phyloP scores from a whole-genome alignment of 2,888 invertebrate species.

The Eristalis arbustorum region DNA sequence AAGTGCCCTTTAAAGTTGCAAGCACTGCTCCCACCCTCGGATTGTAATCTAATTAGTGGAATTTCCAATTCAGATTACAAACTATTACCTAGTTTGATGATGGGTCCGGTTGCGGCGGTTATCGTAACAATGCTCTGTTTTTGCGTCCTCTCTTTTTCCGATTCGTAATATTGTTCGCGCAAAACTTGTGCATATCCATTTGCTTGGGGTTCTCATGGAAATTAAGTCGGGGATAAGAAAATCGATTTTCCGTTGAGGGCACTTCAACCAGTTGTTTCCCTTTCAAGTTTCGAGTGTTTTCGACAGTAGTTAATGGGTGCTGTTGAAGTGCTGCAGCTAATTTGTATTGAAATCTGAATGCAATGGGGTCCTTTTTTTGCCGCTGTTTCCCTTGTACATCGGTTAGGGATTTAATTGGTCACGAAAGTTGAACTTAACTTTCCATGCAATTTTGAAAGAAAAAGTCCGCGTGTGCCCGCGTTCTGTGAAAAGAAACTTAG shows the following conservation, averaged over 20 bases:
- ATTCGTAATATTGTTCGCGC: constrained; percentile 13
- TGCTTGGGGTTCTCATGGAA: constrained; percentile 37
- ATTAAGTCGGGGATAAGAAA: constrained; percentile 46
- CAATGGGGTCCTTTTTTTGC: too few species aligned
- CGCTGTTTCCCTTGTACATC: too few species aligned
- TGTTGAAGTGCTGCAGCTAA: background rate
- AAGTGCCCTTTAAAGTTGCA: constrained; percentile 49
- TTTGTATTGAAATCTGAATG: too few species aligned
- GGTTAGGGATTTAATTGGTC: too few species aligned
- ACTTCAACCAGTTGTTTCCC: background rate
- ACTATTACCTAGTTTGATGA: constrained; percentile 55
- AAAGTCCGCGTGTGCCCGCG: too few species aligned
- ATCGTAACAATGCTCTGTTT: constrained; percentile 39
- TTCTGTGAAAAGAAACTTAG: too few species aligned
- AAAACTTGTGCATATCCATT: constrained; percentile 36
- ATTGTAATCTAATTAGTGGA: constrained; percentile 65
- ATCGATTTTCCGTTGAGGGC: constrained; percentile 25
- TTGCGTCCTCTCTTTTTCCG: constrained; percentile 21
- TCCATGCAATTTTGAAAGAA: too few species aligned
- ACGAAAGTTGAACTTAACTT: too few species aligned
- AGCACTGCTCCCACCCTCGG: constrained; percentile 27
- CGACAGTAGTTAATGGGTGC: background rate
- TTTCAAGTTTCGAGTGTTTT: background rate
- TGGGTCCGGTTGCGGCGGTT: constrained; percentile 52
- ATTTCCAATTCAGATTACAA: constrained; percentile 63